Percentiles rank a stretch among this genome's conserved stretches.
These are phyloP conservation scores for Plectropomus leopardus DNA, from an alignment of 2,113 vertebrate genomes.

Conservation along the genomic window DNA sequence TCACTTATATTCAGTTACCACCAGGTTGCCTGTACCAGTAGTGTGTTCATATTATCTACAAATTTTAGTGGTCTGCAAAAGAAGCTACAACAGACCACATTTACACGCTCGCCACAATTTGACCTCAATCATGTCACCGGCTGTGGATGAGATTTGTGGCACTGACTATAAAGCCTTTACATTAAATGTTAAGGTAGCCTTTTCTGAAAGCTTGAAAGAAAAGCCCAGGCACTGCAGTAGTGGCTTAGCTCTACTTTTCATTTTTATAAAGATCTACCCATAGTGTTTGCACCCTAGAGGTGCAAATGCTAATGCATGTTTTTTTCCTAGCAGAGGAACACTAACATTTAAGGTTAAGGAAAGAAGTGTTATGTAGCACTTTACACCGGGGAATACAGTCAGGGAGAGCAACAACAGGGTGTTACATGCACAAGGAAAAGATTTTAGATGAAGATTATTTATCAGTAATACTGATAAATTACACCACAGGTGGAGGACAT, in stretches of 20 bases:
- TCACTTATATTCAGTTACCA: neutral
- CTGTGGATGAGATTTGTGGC: neutral
- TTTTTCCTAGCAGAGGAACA: too few species aligned
- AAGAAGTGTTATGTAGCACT: too few species aligned
- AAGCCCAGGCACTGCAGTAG: too few species aligned
- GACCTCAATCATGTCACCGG: slow-evolving; percentile 8
- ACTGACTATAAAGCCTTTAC: neutral
- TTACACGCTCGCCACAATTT: neutral
- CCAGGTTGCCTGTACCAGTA: neutral
- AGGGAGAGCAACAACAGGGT: too few species aligned
- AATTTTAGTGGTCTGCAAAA: neutral
- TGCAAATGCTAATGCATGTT: too few species aligned
- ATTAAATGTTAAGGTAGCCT: neutral
- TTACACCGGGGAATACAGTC: too few species aligned
- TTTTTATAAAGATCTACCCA: too few species aligned
- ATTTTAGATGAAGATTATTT: neutral
- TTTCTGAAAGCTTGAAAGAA: neutral
- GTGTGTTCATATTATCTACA: neutral
- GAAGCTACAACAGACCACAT: neutral
- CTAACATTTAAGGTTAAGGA: too few species aligned
- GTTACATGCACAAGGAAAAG: too few species aligned
- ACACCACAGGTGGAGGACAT: neutral
- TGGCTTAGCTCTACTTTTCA: too few species aligned
- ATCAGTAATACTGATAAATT: neutral
- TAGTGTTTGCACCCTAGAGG: too few species aligned